These are phyloP conservation scores for Otocyon megalotis DNA, from an alignment of 2,113 vertebrate genomes.

Conservation along the genomic window DNA sequence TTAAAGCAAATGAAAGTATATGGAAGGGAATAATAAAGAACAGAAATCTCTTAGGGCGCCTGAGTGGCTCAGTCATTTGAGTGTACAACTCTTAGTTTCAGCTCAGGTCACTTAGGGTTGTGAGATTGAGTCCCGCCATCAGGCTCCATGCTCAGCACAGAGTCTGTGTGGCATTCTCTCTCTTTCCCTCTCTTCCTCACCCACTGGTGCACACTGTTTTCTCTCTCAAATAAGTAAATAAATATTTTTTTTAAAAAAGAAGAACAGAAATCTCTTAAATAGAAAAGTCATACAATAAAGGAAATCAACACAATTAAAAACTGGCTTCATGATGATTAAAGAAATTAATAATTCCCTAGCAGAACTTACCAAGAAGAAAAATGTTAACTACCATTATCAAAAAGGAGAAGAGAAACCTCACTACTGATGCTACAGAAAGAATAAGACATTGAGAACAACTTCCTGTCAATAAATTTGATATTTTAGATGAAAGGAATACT, in stretches of 20 bases:
- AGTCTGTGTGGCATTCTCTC: not conserved
- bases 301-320: not conserved
- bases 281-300: not conserved
- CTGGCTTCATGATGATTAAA: not conserved
- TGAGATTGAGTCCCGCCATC: not conserved
- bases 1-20: not conserved
- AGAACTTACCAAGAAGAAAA: conserved; percentile 17
- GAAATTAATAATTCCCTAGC: not conserved
- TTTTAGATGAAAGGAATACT: conserved; percentile 13
- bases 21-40: not conserved
- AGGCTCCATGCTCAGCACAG: not conserved
- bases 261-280: not conserved
- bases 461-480: not conserved
- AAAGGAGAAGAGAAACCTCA: not conserved
- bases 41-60: not conserved
- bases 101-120: not conserved
- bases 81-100: not conserved
- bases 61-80: not conserved
- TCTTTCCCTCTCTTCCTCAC: not conserved
- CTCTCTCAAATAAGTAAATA: not conserved
- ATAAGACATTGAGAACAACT: not conserved
- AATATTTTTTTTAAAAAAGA: not conserved
- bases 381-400: not conserved
- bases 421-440: not conserved
- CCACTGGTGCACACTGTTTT: not conserved